phyloP scores from a whole-genome alignment of 2,113 vertebrate genomes.

The Amphilophus citrinellus region DNA sequence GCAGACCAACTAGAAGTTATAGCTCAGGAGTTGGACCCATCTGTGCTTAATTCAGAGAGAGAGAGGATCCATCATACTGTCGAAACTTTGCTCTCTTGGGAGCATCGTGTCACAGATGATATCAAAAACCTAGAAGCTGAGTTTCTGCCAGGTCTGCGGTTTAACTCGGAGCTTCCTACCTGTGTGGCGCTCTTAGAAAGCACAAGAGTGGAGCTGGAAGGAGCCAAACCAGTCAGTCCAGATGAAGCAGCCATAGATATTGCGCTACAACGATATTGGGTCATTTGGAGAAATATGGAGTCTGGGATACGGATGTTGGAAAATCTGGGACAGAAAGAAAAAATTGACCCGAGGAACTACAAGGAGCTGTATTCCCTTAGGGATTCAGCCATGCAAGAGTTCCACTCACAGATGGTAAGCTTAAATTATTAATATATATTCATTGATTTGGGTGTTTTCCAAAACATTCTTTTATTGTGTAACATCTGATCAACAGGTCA shows the following conservation, averaged over 20 bases:
- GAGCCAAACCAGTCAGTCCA: constrained; percentile 74
- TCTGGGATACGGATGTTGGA: constrained; percentile 79
- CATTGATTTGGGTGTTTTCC: background rate
- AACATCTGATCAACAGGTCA: constrained; percentile 76
- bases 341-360: constrained; percentile 51
- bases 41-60: constrained; percentile 80
- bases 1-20: constrained; percentile 81
- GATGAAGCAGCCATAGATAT: constrained; percentile 76
- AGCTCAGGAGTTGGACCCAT: constrained; percentile 69
- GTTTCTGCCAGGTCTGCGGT: constrained; percentile 58
- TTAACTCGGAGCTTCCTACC: constrained; percentile 71
- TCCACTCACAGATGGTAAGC: constrained; percentile 84
- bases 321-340: constrained; percentile 60
- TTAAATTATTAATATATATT: background rate
- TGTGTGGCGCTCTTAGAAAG: constrained; percentile 75
- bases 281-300: constrained; percentile 81
- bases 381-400: constrained; percentile 70
- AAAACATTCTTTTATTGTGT: constrained; percentile 3
- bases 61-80: constrained; percentile 72
- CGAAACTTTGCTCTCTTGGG: constrained; percentile 77
- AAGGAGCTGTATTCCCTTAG: constrained; percentile 71
- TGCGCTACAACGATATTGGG: constrained; percentile 80
- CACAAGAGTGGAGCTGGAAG: constrained; percentile 76
- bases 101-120: constrained; percentile 71
- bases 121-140: constrained; percentile 72